A percentile compares a stretch with the other conserved stretches of the same genome.
phyloP scores from a whole-genome alignment of 1,140 invertebrate species.

The Brachionus paranguensis region DNA sequence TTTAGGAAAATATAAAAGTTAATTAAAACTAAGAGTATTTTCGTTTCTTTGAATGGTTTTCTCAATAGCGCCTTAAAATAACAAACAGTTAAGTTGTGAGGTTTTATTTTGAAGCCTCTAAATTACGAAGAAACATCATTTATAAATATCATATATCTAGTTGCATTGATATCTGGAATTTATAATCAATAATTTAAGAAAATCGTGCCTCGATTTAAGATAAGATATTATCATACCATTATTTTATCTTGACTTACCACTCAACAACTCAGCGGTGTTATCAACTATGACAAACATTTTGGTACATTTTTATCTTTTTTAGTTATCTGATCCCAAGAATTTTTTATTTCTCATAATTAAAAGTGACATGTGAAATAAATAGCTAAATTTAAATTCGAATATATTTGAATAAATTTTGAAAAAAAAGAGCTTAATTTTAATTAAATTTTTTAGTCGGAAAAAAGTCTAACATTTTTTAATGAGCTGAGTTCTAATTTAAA shows the following conservation, averaged over 20 bases:
- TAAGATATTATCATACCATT: not conserved
- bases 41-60: not conserved
- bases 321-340: not conserved
- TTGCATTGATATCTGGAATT: not conserved
- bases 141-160: not conserved
- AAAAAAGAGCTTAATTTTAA: not conserved
- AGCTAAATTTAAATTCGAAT: not conserved
- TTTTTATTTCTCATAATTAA: not conserved
- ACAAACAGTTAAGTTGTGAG: not conserved
- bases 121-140: not conserved
- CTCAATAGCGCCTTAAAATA: not conserved
- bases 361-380: not conserved
- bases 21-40: not conserved
- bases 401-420: not conserved
- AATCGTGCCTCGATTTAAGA: not conserved
- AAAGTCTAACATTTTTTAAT: not conserved
- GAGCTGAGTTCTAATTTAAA: too few relatives aligned
- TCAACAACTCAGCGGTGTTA: not conserved
- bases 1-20: not conserved
- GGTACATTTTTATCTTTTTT: not conserved
- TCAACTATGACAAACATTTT: not conserved
- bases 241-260: not conserved
- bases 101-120: not conserved
- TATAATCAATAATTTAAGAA: not conserved
- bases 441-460: not conserved